Evolutionary conservation across 2,113 vertebrate genomes (phyloP).

Genomic region (Grallaria varia): DNA sequence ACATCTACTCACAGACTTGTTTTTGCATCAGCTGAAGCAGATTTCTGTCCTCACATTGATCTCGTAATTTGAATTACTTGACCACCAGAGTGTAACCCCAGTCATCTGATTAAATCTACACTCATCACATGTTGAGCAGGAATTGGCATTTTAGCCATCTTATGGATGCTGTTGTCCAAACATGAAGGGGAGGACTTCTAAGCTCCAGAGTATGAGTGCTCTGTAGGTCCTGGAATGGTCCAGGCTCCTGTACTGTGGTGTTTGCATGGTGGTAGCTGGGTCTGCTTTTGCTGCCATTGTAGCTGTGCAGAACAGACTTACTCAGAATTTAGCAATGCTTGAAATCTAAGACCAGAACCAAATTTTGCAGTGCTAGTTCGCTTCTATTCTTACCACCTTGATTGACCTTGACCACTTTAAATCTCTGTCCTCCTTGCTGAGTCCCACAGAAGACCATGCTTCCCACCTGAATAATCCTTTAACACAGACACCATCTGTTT

Average conservation of each 20-base stretch:
- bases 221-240: not conserved
- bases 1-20: not conserved
- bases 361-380: not conserved
- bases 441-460: not conserved
- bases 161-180: not conserved
- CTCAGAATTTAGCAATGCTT: not conserved
- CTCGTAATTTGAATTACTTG: not conserved
- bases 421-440: not conserved
- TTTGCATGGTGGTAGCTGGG: not conserved
- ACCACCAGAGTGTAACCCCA: not conserved
- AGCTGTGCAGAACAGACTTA: not conserved
- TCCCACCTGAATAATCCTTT: not conserved
- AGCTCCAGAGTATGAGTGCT: not conserved
- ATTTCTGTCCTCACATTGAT: not conserved
- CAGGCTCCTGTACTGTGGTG: not conserved
- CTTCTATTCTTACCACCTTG: not conserved
- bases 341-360: not conserved
- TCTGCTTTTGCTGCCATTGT: not conserved
- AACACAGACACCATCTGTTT: not conserved
- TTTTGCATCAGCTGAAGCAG: not conserved
- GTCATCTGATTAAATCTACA: not conserved
- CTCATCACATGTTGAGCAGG: not conserved
- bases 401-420: not conserved
- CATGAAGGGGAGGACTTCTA: not conserved
- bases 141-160: not conserved